Percentiles rank a stretch among this genome's conserved stretches.
Evolutionary conservation across 1,140 invertebrate species (phyloP).

Genomic region (Caenorhabditis brenneri): DNA sequence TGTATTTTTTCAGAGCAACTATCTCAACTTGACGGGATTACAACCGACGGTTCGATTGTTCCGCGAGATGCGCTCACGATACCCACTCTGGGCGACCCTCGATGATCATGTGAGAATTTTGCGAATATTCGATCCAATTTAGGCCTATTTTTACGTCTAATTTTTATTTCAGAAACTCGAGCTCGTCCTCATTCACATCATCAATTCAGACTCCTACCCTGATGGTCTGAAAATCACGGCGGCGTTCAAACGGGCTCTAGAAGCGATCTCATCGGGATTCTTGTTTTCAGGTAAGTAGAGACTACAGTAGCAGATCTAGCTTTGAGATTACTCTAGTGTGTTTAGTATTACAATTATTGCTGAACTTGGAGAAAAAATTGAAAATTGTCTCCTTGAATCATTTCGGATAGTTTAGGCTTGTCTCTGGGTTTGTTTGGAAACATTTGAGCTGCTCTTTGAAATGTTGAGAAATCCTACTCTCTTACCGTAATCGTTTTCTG

Average conservation of each 20-base stretch:
- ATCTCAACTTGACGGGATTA: neutral
- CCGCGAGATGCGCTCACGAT: neutral
- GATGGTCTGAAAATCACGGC: neutral
- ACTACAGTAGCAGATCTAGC: too few relatives aligned
- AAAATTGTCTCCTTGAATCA: too few relatives aligned
- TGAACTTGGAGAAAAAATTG: too few relatives aligned
- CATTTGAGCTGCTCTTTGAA: too few relatives aligned
- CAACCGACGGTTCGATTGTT: neutral
- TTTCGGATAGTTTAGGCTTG: too few relatives aligned
- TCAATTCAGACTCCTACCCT: neutral
- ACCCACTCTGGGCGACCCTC: neutral
- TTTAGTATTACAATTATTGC: too few relatives aligned
- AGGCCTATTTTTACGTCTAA: too few relatives aligned
- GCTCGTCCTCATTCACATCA: neutral
- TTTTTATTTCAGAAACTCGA: slow-evolving; percentile 21
- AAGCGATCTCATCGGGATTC: slow-evolving; percentile 36
- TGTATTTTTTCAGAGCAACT: neutral
- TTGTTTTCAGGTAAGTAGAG: slow-evolving; percentile 30
- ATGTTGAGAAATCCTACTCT: too few relatives aligned
- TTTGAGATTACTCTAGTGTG: too few relatives aligned
- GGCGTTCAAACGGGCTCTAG: slow-evolving; percentile 32
- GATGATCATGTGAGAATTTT: slow-evolving; percentile 27
- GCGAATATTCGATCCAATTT: neutral
- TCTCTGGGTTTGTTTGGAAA: too few relatives aligned
- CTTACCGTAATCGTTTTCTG: too few relatives aligned